Evolutionary conservation across 1,140 invertebrate genomes (phyloP).

Genomic region (Rhopalosiphum maidis): DNA sequence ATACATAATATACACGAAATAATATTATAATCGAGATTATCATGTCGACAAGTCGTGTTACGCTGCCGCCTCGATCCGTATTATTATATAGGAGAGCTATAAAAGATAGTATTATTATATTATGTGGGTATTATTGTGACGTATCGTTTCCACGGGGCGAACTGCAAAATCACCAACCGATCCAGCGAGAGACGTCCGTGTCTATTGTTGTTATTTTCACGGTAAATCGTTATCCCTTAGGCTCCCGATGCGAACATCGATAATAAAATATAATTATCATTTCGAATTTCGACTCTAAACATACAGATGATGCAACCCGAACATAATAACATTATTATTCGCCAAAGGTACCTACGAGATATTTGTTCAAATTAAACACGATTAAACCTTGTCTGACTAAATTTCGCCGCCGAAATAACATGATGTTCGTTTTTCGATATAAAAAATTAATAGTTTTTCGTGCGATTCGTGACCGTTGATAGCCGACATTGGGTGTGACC

Average conservation of each 20-base stretch:
- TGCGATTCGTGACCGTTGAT: constrained; percentile 3
- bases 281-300: not conserved
- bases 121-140: not conserved
- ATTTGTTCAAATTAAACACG: not conserved
- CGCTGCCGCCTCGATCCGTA: not conserved
- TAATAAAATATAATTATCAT: not conserved
- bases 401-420: not conserved
- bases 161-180: not conserved
- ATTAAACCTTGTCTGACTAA: not conserved
- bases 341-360: not conserved
- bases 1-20: too few relatives aligned
- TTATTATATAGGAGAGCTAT: not conserved
- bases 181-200: not conserved
- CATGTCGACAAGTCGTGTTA: not conserved
- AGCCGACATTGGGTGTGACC: not conserved
- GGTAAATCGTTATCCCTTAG: not conserved
- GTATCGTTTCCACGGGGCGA: not conserved
- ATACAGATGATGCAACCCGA: not conserved
- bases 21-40: not conserved
- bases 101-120: not conserved
- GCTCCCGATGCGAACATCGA: not conserved
- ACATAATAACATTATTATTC: not conserved
- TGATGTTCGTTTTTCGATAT: not conserved
- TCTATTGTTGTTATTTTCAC: not conserved
- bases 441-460: constrained; percentile 30